A percentile compares a stretch with the other conserved stretches of the same genome.
Evolutionary conservation across 2,888 invertebrate genomes (phyloP).

Genomic region (Mythimna loreyi): DNA sequence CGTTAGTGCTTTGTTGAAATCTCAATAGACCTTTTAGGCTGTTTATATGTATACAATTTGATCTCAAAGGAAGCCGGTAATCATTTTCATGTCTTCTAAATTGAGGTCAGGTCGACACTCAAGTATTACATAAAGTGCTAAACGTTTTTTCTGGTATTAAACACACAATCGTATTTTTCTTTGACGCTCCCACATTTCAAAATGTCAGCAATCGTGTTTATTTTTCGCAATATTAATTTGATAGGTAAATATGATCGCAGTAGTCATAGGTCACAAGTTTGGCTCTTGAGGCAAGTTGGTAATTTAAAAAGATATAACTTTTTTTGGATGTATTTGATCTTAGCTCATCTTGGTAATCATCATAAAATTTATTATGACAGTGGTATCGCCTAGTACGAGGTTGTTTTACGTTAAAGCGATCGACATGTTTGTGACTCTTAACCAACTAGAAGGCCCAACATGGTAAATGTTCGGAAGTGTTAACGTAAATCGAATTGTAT

Average conservation of each 20-base stretch:
- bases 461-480: too few relatives aligned
- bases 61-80: background rate
- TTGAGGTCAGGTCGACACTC: slow-evolving; percentile 10
- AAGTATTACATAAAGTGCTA: slow-evolving; percentile 48
- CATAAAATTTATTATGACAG: too few relatives aligned
- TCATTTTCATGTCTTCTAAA: background rate
- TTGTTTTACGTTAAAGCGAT: too few relatives aligned
- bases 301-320: background rate
- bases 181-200: slow-evolving; percentile 44
- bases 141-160: slow-evolving; percentile 32
- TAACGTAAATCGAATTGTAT: too few relatives aligned
- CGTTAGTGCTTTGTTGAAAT: too few relatives aligned
- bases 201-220: slow-evolving; percentile 48
- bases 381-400: too few relatives aligned
- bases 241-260: slow-evolving; percentile 17
- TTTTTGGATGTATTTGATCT: background rate
- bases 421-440: too few relatives aligned
- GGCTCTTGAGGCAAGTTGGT: background rate
- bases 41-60: background rate
- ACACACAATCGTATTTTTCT: slow-evolving; percentile 33
- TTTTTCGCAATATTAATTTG: slow-evolving; percentile 39
- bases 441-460: too few relatives aligned
- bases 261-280: slow-evolving; percentile 26
- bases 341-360: too few relatives aligned
- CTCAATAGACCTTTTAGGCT: background rate